Conservation (phyloP, 2,888 invertebrate species). For the Lasius platythorax region DNA sequence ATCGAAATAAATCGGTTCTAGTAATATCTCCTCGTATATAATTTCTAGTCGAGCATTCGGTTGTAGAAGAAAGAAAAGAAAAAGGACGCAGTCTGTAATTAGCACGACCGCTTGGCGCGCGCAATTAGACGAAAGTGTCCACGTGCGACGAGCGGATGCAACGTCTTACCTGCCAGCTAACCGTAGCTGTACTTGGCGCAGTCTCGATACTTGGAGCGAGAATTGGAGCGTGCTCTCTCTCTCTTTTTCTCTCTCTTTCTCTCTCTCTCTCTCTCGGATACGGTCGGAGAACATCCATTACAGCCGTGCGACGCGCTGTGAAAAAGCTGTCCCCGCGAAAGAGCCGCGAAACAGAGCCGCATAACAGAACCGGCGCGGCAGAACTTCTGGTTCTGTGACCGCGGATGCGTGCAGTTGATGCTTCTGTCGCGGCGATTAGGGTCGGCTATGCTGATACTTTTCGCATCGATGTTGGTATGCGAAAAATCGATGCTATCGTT, state of each 20-base stretch:
- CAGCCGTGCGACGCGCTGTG: constrained; percentile 72
- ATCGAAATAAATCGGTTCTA: constrained; percentile 15
- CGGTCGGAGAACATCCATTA: constrained; percentile 76
- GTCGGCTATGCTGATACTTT: not conserved
- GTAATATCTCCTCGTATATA: constrained; percentile 8
- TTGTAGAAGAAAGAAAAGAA: not conserved
- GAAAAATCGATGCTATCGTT: not conserved
- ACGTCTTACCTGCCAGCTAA: constrained; percentile 34
- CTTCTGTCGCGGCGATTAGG: constrained; percentile 18
- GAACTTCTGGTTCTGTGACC: constrained; percentile 43
- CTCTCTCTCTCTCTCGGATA: constrained; percentile 63
- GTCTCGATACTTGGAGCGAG: constrained; percentile 61
- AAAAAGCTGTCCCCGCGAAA: constrained; percentile 78
- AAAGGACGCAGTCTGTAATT: constrained; percentile 58
- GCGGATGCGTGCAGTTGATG: constrained; percentile 40
- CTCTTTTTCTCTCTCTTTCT: not conserved
- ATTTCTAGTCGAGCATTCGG: not conserved
- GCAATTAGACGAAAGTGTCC: constrained; percentile 74
- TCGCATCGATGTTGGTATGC: not conserved
- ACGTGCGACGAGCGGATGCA: constrained; percentile 34
- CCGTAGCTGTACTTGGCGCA: constrained; percentile 34
- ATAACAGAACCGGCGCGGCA: constrained; percentile 65
- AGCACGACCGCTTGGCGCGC: constrained; percentile 51
- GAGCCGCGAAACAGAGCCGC: constrained; percentile 73
- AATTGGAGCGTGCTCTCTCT: constrained; percentile 78